These are phyloP conservation scores for Spicauda simplicius DNA, from an alignment of 2,888 invertebrate genomes.

Conservation along the genomic window DNA sequence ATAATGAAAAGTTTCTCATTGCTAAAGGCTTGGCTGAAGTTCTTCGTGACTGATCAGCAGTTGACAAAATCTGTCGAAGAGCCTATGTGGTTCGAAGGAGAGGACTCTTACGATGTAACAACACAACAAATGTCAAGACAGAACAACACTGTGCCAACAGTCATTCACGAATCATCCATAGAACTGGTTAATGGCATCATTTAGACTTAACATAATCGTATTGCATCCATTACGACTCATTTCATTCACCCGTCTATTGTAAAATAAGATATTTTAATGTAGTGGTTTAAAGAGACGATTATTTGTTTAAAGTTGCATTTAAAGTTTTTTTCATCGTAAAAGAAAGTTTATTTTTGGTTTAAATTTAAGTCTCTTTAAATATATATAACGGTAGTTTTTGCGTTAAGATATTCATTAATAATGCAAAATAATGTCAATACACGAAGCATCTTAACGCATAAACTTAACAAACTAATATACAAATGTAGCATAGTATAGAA, in stretches of 20 bases:
- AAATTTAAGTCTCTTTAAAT: conserved; percentile 59
- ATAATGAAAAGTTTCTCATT: conserved; percentile 68
- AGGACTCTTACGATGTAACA: conserved; percentile 63
- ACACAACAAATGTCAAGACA: conserved; percentile 71
- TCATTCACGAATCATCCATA: conserved; percentile 72
- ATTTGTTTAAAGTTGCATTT: conserved; percentile 36
- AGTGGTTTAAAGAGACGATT: conserved; percentile 33
- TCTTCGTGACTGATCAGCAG: conserved; percentile 83
- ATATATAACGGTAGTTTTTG: conserved; percentile 50
- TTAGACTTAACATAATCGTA: conserved; percentile 57
- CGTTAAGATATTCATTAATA: conserved; percentile 45
- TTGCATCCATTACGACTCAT: conserved; percentile 49
- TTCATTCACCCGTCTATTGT: conserved; percentile 56
- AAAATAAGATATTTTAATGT: conserved; percentile 30
- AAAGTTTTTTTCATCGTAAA: conserved; percentile 11
- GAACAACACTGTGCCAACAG: conserved; percentile 62
- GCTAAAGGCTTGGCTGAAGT: conserved; percentile 85
- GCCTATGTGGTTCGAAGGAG: conserved; percentile 77
- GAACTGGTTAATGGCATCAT: conserved; percentile 81
- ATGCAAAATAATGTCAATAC: conserved; percentile 32
- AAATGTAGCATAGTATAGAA: conserved; percentile 52
- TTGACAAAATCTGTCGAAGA: conserved; percentile 79
- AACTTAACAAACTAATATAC: conserved; percentile 55
- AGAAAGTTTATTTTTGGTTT: conserved; percentile 29
- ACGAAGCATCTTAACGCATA: conserved; percentile 47